phyloP scores from a whole-genome alignment of 2,888 invertebrate genomes.

The Hirtodrosophila confusa region DNA sequence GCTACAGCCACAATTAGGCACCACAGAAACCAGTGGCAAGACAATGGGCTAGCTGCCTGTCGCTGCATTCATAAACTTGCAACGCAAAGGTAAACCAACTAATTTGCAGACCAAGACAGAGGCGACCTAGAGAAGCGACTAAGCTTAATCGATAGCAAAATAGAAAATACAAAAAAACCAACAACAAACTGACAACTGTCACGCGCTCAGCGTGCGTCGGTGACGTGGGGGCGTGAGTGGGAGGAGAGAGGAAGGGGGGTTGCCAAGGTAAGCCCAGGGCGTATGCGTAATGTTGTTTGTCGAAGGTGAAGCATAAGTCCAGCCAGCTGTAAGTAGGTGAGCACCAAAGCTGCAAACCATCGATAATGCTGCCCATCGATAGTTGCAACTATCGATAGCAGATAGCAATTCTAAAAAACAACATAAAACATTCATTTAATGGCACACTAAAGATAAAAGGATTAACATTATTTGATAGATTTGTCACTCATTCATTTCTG shows the following conservation, averaged over 20 bases:
- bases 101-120: constrained; percentile 17
- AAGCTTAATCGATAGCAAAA: constrained; percentile 69
- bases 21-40: constrained; percentile 20
- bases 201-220: constrained; percentile 38
- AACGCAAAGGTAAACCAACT: constrained; percentile 10
- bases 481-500: too few relatives aligned
- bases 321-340: constrained; percentile 26
- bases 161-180: constrained; percentile 9
- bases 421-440: too few relatives aligned
- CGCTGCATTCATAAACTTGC: constrained; percentile 16
- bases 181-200: constrained; percentile 60
- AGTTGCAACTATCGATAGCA: too few relatives aligned
- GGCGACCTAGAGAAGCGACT: constrained; percentile 48
- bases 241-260: constrained; percentile 14
- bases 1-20: constrained; percentile 16
- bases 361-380: too few relatives aligned
- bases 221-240: background rate
- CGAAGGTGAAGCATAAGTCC: constrained; percentile 32
- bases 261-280: constrained; percentile 63
- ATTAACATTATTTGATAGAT: too few relatives aligned
- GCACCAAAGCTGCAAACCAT: too few relatives aligned
- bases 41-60: constrained; percentile 21
- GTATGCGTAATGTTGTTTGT: constrained; percentile 56
- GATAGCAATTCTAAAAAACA: too few relatives aligned
- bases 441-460: too few relatives aligned